Evolutionary conservation across 35 echinoderm and acorn worm species (phyloP).

Genomic region (Hemicentrotus pulcherrimus): DNA sequence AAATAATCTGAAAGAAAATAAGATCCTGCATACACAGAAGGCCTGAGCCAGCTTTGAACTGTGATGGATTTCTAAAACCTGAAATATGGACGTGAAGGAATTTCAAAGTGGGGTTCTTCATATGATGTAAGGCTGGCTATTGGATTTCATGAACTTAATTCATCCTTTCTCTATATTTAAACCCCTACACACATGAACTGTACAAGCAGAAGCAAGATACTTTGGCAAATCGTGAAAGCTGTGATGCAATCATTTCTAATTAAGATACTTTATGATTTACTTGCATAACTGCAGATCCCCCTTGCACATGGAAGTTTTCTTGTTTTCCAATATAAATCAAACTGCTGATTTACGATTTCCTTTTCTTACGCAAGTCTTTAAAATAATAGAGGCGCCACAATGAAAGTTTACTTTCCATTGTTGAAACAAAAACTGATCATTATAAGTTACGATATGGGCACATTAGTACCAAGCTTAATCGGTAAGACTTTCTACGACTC

Average conservation of each 20-base stretch:
- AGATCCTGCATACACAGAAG: not conserved
- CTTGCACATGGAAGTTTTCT: no score
- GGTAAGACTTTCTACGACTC: not conserved
- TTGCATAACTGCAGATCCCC: no score
- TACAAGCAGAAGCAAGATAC: not conserved
- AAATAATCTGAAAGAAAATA: constrained; percentile 26
- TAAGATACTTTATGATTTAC: not conserved
- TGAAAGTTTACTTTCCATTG: no score
- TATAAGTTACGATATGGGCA: no score
- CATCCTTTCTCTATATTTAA: not conserved
- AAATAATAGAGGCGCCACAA: no score
- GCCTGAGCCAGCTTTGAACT: not conserved
- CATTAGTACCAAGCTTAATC: no score
- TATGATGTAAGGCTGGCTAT: not conserved
- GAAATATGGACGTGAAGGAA: not conserved
- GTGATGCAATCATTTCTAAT: not conserved
- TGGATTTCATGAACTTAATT: not conserved
- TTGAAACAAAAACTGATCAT: no score
- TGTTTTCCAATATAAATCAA: no score
- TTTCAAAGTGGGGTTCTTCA: not conserved
- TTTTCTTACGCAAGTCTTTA: no score
- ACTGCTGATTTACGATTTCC: no score
- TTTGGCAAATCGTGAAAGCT: not conserved
- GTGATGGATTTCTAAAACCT: constrained; percentile 18
- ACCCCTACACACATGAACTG: not conserved